Evolutionary conservation across 2,113 vertebrate genomes (phyloP).

Genomic region (Arizona elegans): DNA sequence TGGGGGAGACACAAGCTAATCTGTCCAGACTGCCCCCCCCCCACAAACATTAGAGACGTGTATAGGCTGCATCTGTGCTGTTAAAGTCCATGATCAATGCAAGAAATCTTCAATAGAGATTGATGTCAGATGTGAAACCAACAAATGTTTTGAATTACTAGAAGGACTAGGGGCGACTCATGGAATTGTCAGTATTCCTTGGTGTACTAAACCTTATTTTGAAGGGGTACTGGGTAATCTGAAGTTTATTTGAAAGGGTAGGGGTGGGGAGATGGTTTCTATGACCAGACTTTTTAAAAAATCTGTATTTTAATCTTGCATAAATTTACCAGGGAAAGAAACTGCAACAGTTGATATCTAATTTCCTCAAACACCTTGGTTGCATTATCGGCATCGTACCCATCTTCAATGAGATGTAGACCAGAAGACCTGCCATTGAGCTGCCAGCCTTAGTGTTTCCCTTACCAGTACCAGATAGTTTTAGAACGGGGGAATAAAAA

Average conservation of each 20-base stretch:
- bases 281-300: not conserved
- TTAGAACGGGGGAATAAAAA: not conserved
- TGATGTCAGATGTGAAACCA: not conserved
- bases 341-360: not conserved
- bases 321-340: not conserved
- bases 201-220: not conserved
- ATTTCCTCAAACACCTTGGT: not conserved
- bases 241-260: not conserved
- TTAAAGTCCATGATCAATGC: not conserved
- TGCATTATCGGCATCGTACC: not conserved
- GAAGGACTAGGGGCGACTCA: not conserved
- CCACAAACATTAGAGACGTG: not conserved
- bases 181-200: not conserved
- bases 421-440: not conserved
- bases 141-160: not conserved
- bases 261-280: not conserved
- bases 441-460: not conserved
- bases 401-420: not conserved
- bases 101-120: not conserved
- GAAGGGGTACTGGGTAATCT: not conserved
- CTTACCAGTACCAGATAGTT: not conserved
- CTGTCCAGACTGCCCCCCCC: too few species aligned
- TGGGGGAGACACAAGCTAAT: accelerated
- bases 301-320: not conserved
- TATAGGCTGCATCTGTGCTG: not conserved